phyloP scores from a whole-genome alignment of 2,113 vertebrate genomes.

The Pseudorasbora parva region DNA sequence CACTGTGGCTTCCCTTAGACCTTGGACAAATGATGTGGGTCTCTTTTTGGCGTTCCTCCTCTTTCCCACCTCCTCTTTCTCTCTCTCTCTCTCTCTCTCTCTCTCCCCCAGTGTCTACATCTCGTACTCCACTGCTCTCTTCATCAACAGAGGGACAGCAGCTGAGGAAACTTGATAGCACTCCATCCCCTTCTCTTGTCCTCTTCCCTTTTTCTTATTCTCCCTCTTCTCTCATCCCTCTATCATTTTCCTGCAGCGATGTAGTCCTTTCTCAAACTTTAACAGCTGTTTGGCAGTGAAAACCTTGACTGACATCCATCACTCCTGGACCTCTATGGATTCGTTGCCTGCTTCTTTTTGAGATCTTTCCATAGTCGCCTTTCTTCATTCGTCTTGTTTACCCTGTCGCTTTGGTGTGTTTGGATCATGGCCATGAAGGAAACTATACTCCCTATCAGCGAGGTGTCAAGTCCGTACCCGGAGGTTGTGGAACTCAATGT shows the following conservation, averaged over 20 bases:
- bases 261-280: constrained; percentile 62
- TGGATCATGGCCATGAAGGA: constrained; percentile 86
- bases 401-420: constrained; percentile 12
- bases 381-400: background rate
- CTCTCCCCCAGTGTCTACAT: constrained; percentile 31
- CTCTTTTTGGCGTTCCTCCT: constrained; percentile 44
- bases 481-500: constrained; percentile 91
- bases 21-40: constrained; percentile 60
- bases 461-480: constrained; percentile 83
- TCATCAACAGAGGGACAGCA: constrained; percentile 48
- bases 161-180: constrained; percentile 52
- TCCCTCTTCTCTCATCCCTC: constrained; percentile 48
- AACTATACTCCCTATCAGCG: constrained; percentile 86
- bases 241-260: constrained; percentile 55
- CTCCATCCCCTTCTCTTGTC: constrained; percentile 48
- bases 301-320: constrained; percentile 43
- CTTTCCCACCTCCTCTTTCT: constrained; percentile 27
- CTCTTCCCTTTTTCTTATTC: constrained; percentile 40
- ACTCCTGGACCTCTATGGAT: constrained; percentile 42
- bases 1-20: constrained; percentile 67
- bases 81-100: constrained; percentile 32
- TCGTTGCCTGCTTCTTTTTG: constrained; percentile 29
- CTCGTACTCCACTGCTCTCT: constrained; percentile 46
- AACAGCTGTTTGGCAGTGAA: constrained; percentile 42
- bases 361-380: constrained; percentile 16